Base-by-base conservation (phyloP, 2,888 invertebrate species). In the Oligia latruncula region DNA sequence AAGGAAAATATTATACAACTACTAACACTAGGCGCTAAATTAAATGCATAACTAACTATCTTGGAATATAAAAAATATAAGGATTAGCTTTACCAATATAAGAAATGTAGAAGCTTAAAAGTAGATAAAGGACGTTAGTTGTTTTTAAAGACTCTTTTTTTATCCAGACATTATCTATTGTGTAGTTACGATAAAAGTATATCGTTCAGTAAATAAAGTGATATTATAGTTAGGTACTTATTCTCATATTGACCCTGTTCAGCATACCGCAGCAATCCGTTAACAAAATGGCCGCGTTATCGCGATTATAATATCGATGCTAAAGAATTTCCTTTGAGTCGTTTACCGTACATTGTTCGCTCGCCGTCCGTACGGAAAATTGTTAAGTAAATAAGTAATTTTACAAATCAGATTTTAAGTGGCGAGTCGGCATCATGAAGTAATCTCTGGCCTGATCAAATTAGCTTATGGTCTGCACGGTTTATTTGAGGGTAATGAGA, bases 381-480 rank as follows among this genome's bases (percentile, higher is more conserved):
- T 90, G 89, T 92, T 92, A 91, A 93, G 93, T 94, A 95, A 95
- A 95, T 94, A 94, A 93, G 94, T 92, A 93, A 93, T 93, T 94
- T 92, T 92, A 94, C 93, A 91, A 95, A 94, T 93, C 92, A 93
- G 93, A 92, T 93, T 93, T 93, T 94, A 94, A 94, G 93, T 92
- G 92, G 91, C 88, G 23, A 71, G 89, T 89, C 87, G 86, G 90
- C 87, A 89, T 87, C 86, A 76, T 83, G 74, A 86, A 83, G 86
- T 94, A 93, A 95, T 95, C 95, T 94, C 83, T 87, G 88, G 88
- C 88, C 87, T 89, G 93, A 95, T 95, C 95, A 95, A 95, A 95
- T 95, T 94, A 95, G 93, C 92, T 93, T 92, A 93, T 91, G 91
- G 89, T 92, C 91, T 91, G 91, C 89, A 90, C 88, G 90, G 92